Conservation (phyloP, 2,113 vertebrate genomes). For the Salminus brasiliensis region DNA sequence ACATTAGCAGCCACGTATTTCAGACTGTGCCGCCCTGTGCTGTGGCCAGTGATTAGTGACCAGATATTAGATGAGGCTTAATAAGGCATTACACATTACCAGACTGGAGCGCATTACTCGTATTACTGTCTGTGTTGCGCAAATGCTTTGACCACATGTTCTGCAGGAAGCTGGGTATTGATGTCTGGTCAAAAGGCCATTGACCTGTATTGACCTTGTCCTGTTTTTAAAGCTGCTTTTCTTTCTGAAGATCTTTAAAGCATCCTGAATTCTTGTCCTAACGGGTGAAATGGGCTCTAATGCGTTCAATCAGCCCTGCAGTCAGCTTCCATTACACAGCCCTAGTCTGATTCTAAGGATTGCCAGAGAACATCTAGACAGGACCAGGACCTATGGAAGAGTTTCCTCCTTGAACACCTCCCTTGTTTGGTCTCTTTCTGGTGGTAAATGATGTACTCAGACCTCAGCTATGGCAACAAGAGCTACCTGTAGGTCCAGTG, state of each 20-base stretch:
- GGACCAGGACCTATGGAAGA: no score
- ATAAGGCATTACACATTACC: slow-evolving; percentile 6
- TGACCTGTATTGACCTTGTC: slow-evolving; percentile 12
- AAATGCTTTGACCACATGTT: background rate
- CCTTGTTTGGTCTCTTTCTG: no score
- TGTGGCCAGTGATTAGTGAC: slow-evolving; percentile 24
- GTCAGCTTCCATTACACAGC: background rate
- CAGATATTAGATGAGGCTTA: slow-evolving; percentile 25
- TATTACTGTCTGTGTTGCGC: background rate
- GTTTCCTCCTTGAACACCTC: no score
- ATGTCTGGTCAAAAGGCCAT: slow-evolving; percentile 12
- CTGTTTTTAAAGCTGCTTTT: background rate
- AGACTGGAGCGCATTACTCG: background rate
- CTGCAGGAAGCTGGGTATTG: slow-evolving; percentile 3
- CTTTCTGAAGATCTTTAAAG: background rate
- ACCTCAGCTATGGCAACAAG: no score
- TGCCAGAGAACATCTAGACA: no score
- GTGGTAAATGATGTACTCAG: no score
- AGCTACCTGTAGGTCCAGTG: no score
- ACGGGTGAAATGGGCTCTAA: slow-evolving; percentile 13
- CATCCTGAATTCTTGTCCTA: background rate
- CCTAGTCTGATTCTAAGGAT: background rate
- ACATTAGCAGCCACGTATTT: slow-evolving; percentile 22
- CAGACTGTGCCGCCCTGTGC: background rate
- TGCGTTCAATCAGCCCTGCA: background rate